Evolutionary conservation across 2,888 invertebrate species (phyloP).

Genomic region (Drosophila cognata): DNA sequence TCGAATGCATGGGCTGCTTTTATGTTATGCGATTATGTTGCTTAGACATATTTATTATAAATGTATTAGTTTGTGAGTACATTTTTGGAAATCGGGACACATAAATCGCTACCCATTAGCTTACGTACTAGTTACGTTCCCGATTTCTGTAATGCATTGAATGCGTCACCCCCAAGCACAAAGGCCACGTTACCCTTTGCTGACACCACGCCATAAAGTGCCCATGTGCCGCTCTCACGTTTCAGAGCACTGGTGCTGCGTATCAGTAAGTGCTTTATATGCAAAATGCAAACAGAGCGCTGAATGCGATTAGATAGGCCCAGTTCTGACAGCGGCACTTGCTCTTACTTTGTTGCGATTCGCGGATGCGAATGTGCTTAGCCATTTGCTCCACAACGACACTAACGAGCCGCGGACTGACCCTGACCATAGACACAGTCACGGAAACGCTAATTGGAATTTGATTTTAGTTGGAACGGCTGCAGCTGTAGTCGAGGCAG

Average conservation of each 20-base stretch:
- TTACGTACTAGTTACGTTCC: background rate
- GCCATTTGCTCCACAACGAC: conserved; percentile 42
- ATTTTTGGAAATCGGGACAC: background rate
- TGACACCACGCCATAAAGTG: background rate
- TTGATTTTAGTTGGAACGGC: conserved; percentile 13
- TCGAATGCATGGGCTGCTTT: background rate
- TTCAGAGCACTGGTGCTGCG: conserved; percentile 61
- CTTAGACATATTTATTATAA: background rate
- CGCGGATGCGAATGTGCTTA: conserved; percentile 17
- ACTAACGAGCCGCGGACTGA: conserved; percentile 31
- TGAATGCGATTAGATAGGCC: conserved; percentile 18
- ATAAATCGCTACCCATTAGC: conserved; percentile 1
- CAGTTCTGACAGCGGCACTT: conserved; percentile 17
- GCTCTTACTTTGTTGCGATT: conserved; percentile 1
- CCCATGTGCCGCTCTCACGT: conserved; percentile 59
- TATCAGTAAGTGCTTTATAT: conserved; percentile 43
- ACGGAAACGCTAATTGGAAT: conserved; percentile 46
- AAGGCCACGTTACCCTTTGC: background rate
- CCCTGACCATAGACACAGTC: conserved; percentile 74
- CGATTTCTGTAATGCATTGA: conserved; percentile 4
- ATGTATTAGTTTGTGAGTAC: background rate
- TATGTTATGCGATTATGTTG: background rate
- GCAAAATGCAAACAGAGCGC: conserved; percentile 46
- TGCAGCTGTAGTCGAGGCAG: background rate
- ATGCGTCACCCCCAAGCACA: conserved; percentile 34